Conservation (phyloP, 2,113 vertebrate species). For the Pituophis catenifer region DNA sequence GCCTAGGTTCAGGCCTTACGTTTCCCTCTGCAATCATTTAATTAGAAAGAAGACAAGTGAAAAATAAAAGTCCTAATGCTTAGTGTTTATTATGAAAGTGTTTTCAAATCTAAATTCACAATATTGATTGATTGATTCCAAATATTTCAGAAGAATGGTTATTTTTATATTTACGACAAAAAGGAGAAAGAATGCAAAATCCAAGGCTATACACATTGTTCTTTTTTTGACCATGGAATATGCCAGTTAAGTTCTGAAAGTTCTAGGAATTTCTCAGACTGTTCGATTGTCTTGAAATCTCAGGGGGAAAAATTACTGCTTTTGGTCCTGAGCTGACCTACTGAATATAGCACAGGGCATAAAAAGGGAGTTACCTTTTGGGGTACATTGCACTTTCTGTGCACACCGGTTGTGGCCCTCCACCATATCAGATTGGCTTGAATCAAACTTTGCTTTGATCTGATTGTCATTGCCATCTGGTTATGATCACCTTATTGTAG, state of each 20-base stretch:
- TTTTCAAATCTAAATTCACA: conserved; percentile 75
- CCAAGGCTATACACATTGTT: conserved; percentile 64
- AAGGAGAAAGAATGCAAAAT: conserved; percentile 62
- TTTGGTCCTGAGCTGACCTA: conserved; percentile 44
- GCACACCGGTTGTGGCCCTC: neutral
- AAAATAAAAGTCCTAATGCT: conserved; percentile 58
- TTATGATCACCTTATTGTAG: conserved; percentile 7
- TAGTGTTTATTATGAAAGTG: conserved; percentile 80
- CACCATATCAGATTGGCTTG: conserved; percentile 21
- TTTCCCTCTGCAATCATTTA: conserved; percentile 9
- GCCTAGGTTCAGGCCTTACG: neutral
- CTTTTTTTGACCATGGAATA: conserved; percentile 55
- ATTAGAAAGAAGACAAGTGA: conserved; percentile 39
- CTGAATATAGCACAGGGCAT: conserved; percentile 38
- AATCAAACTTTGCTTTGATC: conserved; percentile 7
- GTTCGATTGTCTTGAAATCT: conserved; percentile 64
- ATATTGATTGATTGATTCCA: conserved; percentile 65
- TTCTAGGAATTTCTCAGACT: conserved; percentile 69
- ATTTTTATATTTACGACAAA: conserved; percentile 58
- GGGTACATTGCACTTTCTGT: neutral
- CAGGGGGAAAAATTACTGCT: conserved; percentile 55
- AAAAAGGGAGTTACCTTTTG: conserved; percentile 4
- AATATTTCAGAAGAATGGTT: conserved; percentile 65
- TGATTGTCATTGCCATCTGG: neutral
- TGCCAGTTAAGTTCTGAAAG: conserved; percentile 50